Base-by-base conservation (phyloP, 2,113 vertebrate species). In the Enhydra lutris region DNA sequence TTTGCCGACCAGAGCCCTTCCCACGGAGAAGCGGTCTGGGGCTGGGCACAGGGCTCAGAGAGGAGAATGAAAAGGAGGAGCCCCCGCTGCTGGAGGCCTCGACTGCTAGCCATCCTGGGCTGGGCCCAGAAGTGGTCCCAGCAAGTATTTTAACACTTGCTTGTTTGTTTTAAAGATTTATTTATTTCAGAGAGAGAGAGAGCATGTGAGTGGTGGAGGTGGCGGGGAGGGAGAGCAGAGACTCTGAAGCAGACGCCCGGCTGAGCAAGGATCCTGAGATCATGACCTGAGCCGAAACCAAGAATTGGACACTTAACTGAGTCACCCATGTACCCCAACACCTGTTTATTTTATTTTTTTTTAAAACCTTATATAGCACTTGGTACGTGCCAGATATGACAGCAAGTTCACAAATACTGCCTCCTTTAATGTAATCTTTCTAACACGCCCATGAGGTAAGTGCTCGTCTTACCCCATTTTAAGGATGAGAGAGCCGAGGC, bases 71-170 rank as follows among this genome's bases (percentile, higher is more conserved):
- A 29, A 20, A 18, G 74, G 8, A 34, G 21, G 1, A 7, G 78
- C 26, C 42, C 26, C 8, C 2, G 1, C 17, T 9, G 3, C 82
- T 4, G 1, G 34, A 24, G 47, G 7, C 39, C 24, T 1, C 2
- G n/a, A 39, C 63, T 4, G 3, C 42, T 0, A 4, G 45, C 34
- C 63, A 26, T 1, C 42, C 31, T 50, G 79, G 34, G 42, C 59
- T 21, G 24, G 18, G 11, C 71, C 67, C 6, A 1, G 82, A 89
- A 55, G 47, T 1, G 31, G 78, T 29, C 7, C 36, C 74, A 24
- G 63, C 39, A n/a, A 7, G 67, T n/a, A 63, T 8, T 79, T 50
- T 21, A 50, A 8, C 83, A 15, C 3, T 4, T 18, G 31, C 7
- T 6, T n/a, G 8, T n/a, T 36, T 36, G 67, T 36, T 20, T 69